Evolutionary conservation across 2,888 invertebrate genomes (phyloP).

Genomic region (Ophion costatus): DNA sequence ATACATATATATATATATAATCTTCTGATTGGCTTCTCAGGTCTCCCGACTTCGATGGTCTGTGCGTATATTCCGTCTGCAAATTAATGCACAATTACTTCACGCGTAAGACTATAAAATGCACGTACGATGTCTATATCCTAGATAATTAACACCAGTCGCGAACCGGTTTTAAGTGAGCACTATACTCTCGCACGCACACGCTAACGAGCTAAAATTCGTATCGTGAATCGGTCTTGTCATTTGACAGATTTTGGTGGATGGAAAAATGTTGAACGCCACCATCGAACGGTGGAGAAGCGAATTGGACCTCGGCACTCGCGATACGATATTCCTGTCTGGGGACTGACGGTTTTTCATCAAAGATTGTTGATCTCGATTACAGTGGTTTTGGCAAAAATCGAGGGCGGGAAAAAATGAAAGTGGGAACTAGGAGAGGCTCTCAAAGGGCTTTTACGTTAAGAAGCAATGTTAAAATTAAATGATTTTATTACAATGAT

Average conservation of each 20-base stretch:
- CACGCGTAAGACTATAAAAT: conserved; percentile 44
- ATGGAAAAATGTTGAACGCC: too few species aligned
- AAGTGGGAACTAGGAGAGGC: too few species aligned
- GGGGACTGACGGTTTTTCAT: too few species aligned
- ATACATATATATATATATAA: conserved; percentile 17
- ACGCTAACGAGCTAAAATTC: conserved; percentile 23
- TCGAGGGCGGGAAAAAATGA: too few species aligned
- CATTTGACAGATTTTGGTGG: background rate
- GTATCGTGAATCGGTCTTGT: background rate
- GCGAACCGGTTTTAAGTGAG: conserved; percentile 41
- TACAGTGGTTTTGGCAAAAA: too few species aligned
- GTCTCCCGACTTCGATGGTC: conserved; percentile 36
- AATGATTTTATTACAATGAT: too few species aligned
- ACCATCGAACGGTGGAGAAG: too few species aligned
- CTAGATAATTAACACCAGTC: conserved; percentile 46
- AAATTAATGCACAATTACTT: conserved; percentile 55
- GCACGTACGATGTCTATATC: conserved; percentile 17
- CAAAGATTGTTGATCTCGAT: too few species aligned
- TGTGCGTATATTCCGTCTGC: conserved; percentile 28
- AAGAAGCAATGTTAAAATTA: too few species aligned
- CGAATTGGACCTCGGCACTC: too few species aligned
- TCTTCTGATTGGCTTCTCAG: background rate
- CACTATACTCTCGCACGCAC: background rate
- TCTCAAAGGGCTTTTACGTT: too few species aligned
- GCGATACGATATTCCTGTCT: too few species aligned